Base-by-base conservation (phyloP, 1,140 invertebrate species). In the Nomia melanderi region DNA sequence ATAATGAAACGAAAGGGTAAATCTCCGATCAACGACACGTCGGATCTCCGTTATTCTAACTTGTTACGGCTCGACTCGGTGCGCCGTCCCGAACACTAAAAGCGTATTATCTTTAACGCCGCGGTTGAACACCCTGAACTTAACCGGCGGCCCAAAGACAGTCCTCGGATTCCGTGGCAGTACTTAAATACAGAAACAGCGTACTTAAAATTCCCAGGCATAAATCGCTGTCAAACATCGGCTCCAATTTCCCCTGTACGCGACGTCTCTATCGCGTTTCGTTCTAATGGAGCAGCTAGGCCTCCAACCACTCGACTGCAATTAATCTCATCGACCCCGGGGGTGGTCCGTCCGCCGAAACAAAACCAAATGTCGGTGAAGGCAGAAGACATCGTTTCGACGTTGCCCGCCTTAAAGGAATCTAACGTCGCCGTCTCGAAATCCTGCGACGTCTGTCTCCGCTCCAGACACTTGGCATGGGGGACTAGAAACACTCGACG, bases 361-460 rank as follows among this genome's bases (percentile, higher is more conserved):
- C 50, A 39, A 54, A 74, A 23, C 23, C 33, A 60, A 59, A 64
- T 27, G 33, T 25, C 1, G 63, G 27, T 75, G 8, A 20, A 25
- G 59, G 25, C 20, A 27, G 27, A 39, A 64, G 39, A 23, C 17
- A 25, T 5, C 62, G 8, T 36, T 23, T 57, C 53, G 17, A 74
- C 36, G 39, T n/a, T n/a, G 36, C 14, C 9, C 20, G 17, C 17
- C 67, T 41, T 25, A 17, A 56, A 54, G 39, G 25, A 69, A 54
- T n/a, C n/a, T 57, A 23, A 53, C 31, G 62, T 66, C 54, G 36
- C 41, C 50, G 66, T 76, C 67, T 71, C 62, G 56, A 53, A 70
- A 76, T 59, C 65, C 29, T n/a, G 70, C 79, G 78, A 64, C 66
- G 29, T 62, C 72, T 56, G 82, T 60, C 20, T 39, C 39, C 54